Base-by-base conservation (phyloP, 2,797 vertebrate genomes). In the Hybognathus amarus region DNA sequence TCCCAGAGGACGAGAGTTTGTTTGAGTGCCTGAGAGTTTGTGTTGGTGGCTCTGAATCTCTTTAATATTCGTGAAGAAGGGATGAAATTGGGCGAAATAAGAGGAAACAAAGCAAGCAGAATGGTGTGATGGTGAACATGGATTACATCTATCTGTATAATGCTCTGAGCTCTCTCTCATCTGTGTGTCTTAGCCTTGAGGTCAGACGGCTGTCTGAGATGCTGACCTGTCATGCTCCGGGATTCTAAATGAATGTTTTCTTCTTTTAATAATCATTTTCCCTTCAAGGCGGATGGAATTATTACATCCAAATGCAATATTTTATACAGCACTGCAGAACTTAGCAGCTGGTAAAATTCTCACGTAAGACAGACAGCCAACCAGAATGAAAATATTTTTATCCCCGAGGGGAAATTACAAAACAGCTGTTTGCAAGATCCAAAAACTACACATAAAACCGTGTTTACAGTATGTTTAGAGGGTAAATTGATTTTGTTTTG, bases 11-110 rank as follows among this genome's bases (percentile, higher is more conserved):
- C 15, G 42, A 76, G 50, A 85, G 69, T 85, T 73, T 68, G 33
- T 85, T 54, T 85, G 54, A 76, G 80, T 64, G 67, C 73, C 83
- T 80, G 50, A 82, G 82, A 82, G 82, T 67, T 74, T 82, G 63
- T 47, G 59, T 63, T 68, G 33, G 33, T 84, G 79, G 66, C 68
- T 79, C 27, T 33, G 52, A 59, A 63, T 83, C 80, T 47, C 85
- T 83, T 83, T 73, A 74, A 75, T 77, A 79, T 38, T 63, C 18
- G 17, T 89, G 74, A 30, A 80, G 85, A 80, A 86, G 90, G 90
- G 61, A 76, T 82, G 71, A 75, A 76, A 82, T 82, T 8, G 18
- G 42, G 45, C 4, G 50, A 67, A 76, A 76, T 74, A 66, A 75
- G 45, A 74, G 42, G 18, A 67, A 82, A 76, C 40, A 67, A 67